Evolutionary conservation across 2,888 invertebrate species (phyloP), one percentile per base, ranked within the genome.

Genomic region (Polydrusus pterygomalis): DNA sequence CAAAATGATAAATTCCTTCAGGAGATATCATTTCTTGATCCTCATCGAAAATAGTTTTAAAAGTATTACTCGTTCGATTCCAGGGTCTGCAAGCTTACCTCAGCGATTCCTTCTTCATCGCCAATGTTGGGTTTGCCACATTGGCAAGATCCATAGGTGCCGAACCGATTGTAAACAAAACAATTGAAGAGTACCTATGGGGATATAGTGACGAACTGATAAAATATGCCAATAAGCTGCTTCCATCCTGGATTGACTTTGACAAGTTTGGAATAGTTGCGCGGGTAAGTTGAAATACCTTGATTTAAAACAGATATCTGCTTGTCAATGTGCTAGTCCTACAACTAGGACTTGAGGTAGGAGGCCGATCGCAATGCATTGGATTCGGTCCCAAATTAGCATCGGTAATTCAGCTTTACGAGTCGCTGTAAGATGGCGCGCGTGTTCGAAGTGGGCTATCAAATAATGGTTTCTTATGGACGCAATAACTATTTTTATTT

Each of bases 241-340:
- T 96, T 17, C 96, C 96, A 0, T 91, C 90, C 54, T 93, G 95
- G 90, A 93, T 96, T 13, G 92, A 95, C 81, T 96, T 96, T 82
- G 88, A 90, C n/a, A 92, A 91, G 82, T 94, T 97, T 81, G 97
- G 96, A 0, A 89, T 96, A 58, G 87, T 96, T 80, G 96, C 95
- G 83, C 90, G 95, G 87, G 96, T 96, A 86, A 90, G 91, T 87
- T 43, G 0, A 45, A 40, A 13, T 17, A 34, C 45, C 5, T 43
- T 7, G 1, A n/a, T 10, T 7, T 34, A 30, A 30, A 30, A 30
- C n/a, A n/a, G n/a, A n/a, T n/a, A n/a, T n/a, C n/a, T n/a, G n/a
- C n/a, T n/a, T n/a, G n/a, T n/a, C n/a, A n/a, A n/a, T n/a, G n/a
- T n/a, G n/a, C n/a, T n/a, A n/a, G n/a, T n/a, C n/a, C n/a, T n/a